phyloP scores from a whole-genome alignment of 2,113 vertebrate species.

The Chlorodrepanis virens region DNA sequence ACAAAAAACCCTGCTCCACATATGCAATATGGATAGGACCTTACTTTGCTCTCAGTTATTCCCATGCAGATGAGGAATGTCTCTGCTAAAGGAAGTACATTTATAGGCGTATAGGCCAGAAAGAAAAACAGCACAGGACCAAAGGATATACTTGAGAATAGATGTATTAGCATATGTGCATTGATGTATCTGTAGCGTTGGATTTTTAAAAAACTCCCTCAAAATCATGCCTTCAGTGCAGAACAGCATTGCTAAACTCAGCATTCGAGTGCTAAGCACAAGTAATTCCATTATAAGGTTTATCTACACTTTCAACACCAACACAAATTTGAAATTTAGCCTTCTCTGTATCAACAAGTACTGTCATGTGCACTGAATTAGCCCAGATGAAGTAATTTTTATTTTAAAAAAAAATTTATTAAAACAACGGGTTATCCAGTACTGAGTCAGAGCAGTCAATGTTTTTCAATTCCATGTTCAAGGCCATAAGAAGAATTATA shows the following conservation, averaged over 20 bases:
- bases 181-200: fast-evolving
- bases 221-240: not conserved
- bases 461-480: not conserved
- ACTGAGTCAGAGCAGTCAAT: not conserved
- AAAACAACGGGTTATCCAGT: not conserved
- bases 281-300: not conserved
- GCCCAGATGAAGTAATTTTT: not conserved
- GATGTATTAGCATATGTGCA: not conserved
- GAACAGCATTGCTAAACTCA: not conserved
- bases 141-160: not conserved
- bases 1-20: not conserved
- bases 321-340: not conserved
- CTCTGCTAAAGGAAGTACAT: not conserved
- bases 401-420: not conserved
- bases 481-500: not conserved
- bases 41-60: not conserved
- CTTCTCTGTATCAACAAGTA: not conserved
- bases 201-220: not conserved
- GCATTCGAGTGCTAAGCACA: not conserved
- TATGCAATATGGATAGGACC: fast-evolving
- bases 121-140: not conserved
- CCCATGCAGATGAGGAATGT: not conserved
- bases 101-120: not conserved
- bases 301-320: not conserved
- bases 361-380: not conserved